Base-by-base conservation (phyloP, 2,888 invertebrate genomes). In the Drosophila demipolita region DNA sequence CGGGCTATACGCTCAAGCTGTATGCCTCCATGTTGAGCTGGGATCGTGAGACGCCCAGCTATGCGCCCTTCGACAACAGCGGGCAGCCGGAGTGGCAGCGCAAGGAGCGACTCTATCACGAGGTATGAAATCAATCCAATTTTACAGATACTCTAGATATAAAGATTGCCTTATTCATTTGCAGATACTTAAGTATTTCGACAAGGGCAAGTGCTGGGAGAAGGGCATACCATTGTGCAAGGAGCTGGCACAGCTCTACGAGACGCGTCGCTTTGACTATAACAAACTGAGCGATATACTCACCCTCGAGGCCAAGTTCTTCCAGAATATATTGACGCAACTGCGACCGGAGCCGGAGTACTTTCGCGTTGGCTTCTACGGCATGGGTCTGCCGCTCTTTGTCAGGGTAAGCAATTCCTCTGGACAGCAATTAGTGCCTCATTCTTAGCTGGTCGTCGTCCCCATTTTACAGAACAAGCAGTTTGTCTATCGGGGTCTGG, bases 171-270 rank as follows among this genome's bases (percentile, higher is more conserved):
- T 38, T 0, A 29, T 29, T 9, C 38, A 20, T 5, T 42, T 77
- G 11, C 42, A 97, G 94, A 98, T 98, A 52, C 95, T 99, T 62
- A 96, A 96, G 89, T 98, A 98, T 92, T 98, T 98, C 90, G 98
- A 99, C 91, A 96, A 97, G 78, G 99, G 99, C 82, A 98, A 98
- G 95, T 97, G 98, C 86, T 99, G 99, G 99, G 99, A 99, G 91
- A 98, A 98, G 93, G 98, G 98, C 1, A 96, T 99, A 42, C 98
- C 98, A 0, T 92, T 99, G 45, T 96, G 98, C 80, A 98, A 98
- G 90, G 98, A 98, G 91, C 93, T 99, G 75, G 97, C 97, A 0
- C 95, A 95, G 15, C 94, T 98, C 1, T 98, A 99, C 92, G 98
- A 99, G 93, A 96, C 95, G 15, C 96, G 96, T 75, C 93, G 97